Percentiles rank a stretch among this genome's conserved stretches.
phyloP scores from a whole-genome alignment of 2,888 invertebrate genomes.

The Rhogogaster chlorosoma region DNA sequence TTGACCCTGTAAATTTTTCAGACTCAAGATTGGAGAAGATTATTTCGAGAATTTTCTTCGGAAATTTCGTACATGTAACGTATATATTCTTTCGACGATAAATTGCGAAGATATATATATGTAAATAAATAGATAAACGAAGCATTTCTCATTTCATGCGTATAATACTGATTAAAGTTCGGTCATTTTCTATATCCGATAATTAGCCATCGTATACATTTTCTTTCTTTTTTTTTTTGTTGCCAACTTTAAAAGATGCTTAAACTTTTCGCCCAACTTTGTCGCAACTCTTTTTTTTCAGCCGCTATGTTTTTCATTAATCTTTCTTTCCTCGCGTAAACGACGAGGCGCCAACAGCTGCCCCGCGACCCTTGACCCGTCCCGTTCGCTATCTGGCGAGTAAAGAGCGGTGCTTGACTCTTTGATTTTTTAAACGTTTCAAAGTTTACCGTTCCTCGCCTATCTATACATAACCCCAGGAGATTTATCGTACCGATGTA shows the following conservation, averaged over 20 bases:
- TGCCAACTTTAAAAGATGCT: not conserved
- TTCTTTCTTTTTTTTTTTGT: not conserved
- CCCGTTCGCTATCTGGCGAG: not conserved
- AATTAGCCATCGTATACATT: not conserved
- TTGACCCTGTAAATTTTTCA: not conserved
- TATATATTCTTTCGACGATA: not conserved
- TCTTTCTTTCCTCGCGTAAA: not conserved
- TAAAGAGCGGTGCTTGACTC: not conserved
- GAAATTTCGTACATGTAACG: no score
- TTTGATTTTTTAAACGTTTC: constrained; percentile 28
- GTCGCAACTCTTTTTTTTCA: not conserved
- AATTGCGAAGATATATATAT: not conserved
- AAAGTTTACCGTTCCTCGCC: constrained; percentile 11
- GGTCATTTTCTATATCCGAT: not conserved
- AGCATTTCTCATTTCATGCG: not conserved
- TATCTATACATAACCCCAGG: not conserved
- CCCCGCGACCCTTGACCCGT: constrained; percentile 17
- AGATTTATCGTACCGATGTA: constrained; percentile 18
- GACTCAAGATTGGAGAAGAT: not conserved
- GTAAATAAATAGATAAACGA: not conserved
- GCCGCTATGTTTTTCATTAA: not conserved
- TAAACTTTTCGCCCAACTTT: not conserved
- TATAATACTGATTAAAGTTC: not conserved
- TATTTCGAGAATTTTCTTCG: not conserved
- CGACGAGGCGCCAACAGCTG: constrained; percentile 6